These are phyloP conservation scores for Lepus europaeus DNA, from an alignment of 2,113 vertebrate genomes.

Conservation along the genomic window DNA sequence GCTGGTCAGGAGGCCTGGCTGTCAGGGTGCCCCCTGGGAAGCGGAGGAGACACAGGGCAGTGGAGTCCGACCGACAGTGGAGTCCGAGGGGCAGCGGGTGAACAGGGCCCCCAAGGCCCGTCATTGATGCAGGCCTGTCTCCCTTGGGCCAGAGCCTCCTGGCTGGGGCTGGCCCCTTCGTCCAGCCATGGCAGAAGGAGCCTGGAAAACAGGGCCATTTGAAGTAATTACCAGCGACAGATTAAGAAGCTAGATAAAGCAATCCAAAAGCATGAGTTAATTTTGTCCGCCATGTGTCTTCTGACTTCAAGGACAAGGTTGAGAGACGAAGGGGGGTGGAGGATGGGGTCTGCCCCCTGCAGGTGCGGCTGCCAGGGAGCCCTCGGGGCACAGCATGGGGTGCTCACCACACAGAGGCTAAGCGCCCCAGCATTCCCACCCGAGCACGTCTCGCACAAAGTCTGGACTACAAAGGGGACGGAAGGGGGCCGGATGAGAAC, in stretches of 20 bases:
- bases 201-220: neutral
- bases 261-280: neutral
- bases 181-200: neutral
- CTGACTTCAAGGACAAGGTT: neutral
- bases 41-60: neutral
- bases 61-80: neutral
- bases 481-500: neutral
- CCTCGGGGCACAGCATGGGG: too few relatives aligned
- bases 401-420: too few relatives aligned
- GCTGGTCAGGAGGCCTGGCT: neutral
- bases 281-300: neutral
- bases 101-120: too few relatives aligned
- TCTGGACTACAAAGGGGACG: neutral
- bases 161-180: fast-evolving
- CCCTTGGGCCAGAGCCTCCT: fast-evolving
- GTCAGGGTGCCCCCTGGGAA: neutral
- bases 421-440: too few relatives aligned
- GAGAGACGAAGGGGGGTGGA: too few relatives aligned
- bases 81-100: too few relatives aligned
- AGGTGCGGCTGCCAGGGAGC: too few relatives aligned
- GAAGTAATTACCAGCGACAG: neutral
- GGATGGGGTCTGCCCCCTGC: too few relatives aligned
- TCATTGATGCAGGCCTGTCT: too few relatives aligned
- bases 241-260: neutral
- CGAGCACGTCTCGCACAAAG: too few relatives aligned